Conservation (phyloP, 2,888 invertebrate genomes). For the Pseudococcus viburni region DNA sequence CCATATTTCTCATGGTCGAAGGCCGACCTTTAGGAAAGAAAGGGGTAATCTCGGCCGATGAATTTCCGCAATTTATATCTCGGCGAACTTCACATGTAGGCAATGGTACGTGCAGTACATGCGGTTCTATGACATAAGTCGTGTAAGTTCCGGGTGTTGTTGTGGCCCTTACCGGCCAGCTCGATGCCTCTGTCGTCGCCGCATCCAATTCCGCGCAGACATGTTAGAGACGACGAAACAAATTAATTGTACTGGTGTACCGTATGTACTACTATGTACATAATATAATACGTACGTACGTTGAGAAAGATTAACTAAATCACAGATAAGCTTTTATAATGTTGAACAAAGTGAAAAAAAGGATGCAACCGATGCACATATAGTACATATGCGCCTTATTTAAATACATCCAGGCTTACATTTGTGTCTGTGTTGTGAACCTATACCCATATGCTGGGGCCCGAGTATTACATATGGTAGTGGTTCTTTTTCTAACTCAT, state of each 20-base stretch:
- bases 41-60: no score
- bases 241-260: conserved; percentile 20
- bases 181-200: neutral
- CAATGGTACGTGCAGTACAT: no score
- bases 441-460: neutral
- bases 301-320: conserved; percentile 43
- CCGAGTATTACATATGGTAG: neutral
- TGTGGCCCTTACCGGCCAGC: neutral
- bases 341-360: conserved; percentile 54
- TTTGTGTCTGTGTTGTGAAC: neutral
- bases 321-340: conserved; percentile 47
- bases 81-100: no score
- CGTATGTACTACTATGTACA: neutral
- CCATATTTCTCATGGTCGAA: no score
- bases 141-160: conserved; percentile 21
- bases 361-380: conserved; percentile 59
- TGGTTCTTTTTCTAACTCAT: conserved; percentile 29
- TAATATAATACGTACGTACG: neutral
- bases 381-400: conserved; percentile 17
- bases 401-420: neutral
- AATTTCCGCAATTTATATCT: no score
- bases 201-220: neutral
- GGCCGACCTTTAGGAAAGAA: no score
- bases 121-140: conserved; percentile 15
- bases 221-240: conserved; percentile 24